These are phyloP conservation scores for Charaxes varanes DNA, from an alignment of 1,140 invertebrate genomes.

Conservation along the genomic window DNA sequence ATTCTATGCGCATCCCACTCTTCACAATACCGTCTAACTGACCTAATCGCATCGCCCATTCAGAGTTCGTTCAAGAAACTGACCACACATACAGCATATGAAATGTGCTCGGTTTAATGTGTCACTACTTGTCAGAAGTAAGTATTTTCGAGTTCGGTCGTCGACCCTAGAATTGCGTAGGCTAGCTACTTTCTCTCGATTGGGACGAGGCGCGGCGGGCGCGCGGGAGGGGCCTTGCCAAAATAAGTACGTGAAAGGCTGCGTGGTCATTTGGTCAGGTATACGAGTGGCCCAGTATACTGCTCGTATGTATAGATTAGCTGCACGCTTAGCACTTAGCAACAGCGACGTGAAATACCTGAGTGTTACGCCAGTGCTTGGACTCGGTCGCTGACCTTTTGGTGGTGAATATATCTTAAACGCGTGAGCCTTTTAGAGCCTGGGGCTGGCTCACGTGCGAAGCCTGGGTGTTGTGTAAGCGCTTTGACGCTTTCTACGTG, in stretches of 20 bases:
- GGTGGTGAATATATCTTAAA: too few relatives aligned
- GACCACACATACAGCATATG: slow-evolving; percentile 67
- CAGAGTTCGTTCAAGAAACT: slow-evolving; percentile 60
- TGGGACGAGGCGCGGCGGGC: slow-evolving; percentile 45
- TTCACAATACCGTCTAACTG: slow-evolving; percentile 36
- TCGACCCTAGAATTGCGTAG: slow-evolving; percentile 71
- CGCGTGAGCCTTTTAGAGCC: too few relatives aligned
- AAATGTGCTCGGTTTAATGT: slow-evolving; percentile 64
- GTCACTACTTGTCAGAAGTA: slow-evolving; percentile 69
- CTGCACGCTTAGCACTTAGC: too few relatives aligned
- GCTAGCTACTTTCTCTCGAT: slow-evolving; percentile 69
- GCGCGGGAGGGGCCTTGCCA: slow-evolving; percentile 64
- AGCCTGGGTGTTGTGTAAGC: slow-evolving; percentile 55
- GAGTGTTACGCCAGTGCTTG: too few relatives aligned
- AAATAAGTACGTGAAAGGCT: slow-evolving; percentile 71
- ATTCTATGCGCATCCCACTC: slow-evolving; percentile 6
- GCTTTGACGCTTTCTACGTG: slow-evolving; percentile 56
- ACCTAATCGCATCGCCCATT: slow-evolving; percentile 54
- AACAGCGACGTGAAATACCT: too few relatives aligned
- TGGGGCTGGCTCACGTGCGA: slow-evolving; percentile 16
- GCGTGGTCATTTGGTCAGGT: slow-evolving; percentile 34
- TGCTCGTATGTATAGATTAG: too few relatives aligned
- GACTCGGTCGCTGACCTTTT: too few relatives aligned
- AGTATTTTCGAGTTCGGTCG: slow-evolving; percentile 69
- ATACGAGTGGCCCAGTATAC: slow-evolving; percentile 13